Evolutionary conservation across 2,888 invertebrate species (phyloP).

Genomic region (Ypsolopha scabrella): DNA sequence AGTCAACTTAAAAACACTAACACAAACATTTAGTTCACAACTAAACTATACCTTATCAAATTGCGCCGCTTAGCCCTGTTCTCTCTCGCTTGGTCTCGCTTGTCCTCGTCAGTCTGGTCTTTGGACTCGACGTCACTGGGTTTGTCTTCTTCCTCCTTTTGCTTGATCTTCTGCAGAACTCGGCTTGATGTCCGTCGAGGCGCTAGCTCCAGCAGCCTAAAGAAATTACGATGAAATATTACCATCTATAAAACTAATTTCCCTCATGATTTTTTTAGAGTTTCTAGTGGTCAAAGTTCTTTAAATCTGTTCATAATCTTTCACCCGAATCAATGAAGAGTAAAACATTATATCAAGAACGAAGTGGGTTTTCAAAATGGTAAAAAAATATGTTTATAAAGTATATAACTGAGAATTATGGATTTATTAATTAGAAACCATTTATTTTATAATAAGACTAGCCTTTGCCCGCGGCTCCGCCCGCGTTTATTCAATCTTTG

Average conservation of each 20-base stretch:
- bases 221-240: background rate
- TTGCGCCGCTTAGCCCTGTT: constrained; percentile 68
- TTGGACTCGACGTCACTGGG: constrained; percentile 23
- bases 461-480: too few relatives aligned
- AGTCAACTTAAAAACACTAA: too few relatives aligned
- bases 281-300: too few relatives aligned
- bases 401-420: too few relatives aligned
- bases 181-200: constrained; percentile 78
- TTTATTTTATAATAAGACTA: too few relatives aligned
- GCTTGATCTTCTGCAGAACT: constrained; percentile 72
- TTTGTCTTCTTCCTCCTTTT: constrained; percentile 53
- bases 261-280: background rate
- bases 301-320: too few relatives aligned
- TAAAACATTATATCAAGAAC: too few relatives aligned
- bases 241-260: background rate
- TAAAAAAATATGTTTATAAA: too few relatives aligned
- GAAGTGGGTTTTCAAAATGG: too few relatives aligned
- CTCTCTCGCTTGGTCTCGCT: constrained; percentile 53
- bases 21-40: background rate
- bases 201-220: constrained; percentile 73
- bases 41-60: constrained; percentile 4
- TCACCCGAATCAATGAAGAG: too few relatives aligned
- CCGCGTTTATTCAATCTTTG: too few relatives aligned
- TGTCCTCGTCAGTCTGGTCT: constrained; percentile 38
- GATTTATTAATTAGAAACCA: too few relatives aligned